Base-by-base conservation (phyloP, 2,888 invertebrate genomes). In the Melipona bicolor region DNA sequence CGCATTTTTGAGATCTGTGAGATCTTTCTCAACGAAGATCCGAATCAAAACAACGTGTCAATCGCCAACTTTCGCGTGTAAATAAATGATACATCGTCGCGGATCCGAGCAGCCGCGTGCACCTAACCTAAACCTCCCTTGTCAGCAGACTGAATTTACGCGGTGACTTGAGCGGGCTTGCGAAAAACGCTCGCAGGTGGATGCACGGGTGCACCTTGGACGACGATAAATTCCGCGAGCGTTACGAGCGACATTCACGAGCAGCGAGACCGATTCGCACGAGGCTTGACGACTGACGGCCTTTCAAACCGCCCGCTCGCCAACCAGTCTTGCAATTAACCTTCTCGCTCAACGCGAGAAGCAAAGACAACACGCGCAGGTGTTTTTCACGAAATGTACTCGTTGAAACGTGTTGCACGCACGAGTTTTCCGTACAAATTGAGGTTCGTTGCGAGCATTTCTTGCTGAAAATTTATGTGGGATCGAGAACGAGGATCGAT, bases 221-320 rank as follows among this genome's bases (percentile, higher is more conserved):
- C 65, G 73, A 56, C 76, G 36, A n/a, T 77, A 83, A 83, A 80
- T 71, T 78, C 32, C 68, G 50, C 69, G 52, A 56, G 76, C 69
- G 27, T 82, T 84, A 84, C 71, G 79, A 69, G 73, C 52, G 78
- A 76, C 76, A 61, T 79, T 78, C 75, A 61, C 64, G 68, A 81
- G 81, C 77, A 17, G 50, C 17, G 52, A 15, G n/a, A n/a, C 19
- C 64, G 76, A 50, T 76, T 17, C 17, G 36, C 59, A 17, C 50
- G 43, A 59, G 4, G 4, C 19, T 2, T 15, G 64, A 36, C 32
- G 76, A 69, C 54, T 64, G 80, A 69, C 76, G 61, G 52, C 62
- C 19, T 72, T 68, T 71, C 62, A 19, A 50, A 75, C 61, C 49
- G 61, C 54, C 50, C 32, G 17, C 49, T 24, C 27, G 32, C 36